These are phyloP conservation scores for Macrostomum lignano DNA, from an alignment of 1,140 invertebrate species.

Conservation along the genomic window DNA sequence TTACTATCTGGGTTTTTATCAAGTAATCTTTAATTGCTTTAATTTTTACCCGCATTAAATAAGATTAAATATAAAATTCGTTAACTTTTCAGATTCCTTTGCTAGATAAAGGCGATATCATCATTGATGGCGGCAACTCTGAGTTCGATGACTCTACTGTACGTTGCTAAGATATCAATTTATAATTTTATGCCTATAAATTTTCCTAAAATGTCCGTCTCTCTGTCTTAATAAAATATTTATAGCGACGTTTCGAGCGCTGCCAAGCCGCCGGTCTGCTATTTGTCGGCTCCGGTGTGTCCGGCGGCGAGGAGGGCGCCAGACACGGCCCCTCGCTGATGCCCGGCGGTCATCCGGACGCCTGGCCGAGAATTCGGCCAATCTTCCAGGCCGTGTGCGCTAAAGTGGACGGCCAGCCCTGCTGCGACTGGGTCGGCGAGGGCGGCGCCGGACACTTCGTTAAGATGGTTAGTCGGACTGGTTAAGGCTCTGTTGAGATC, in stretches of 20 bases:
- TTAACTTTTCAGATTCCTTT: constrained; percentile 15
- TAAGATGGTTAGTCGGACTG: too few species aligned
- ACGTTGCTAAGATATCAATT: too few species aligned
- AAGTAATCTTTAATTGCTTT: background rate
- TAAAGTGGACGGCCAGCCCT: constrained; percentile 54
- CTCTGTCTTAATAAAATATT: too few species aligned
- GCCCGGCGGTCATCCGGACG: constrained; percentile 73
- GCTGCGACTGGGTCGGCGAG: constrained; percentile 87
- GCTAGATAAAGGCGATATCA: constrained; percentile 48
- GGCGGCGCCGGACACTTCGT: constrained; percentile 93
- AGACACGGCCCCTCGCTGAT: constrained; percentile 84
- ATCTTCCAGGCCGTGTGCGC: constrained; percentile 77
- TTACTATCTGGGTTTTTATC: too few species aligned
- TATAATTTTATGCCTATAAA: too few species aligned
- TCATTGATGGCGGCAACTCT: constrained; percentile 96
- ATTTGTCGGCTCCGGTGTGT: constrained; percentile 83
- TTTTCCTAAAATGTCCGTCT: too few species aligned
- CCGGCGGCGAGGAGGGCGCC: constrained; percentile 90
- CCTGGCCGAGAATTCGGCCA: constrained; percentile 53
- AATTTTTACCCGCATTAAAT: constrained; percentile 5
- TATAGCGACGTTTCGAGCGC: too few species aligned
- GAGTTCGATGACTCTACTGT: constrained; percentile 65
- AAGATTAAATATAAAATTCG: background rate
- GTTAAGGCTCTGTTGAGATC: too few species aligned
- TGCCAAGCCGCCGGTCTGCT: too few species aligned